Conservation (phyloP, 2,797 vertebrate species). For the Ibycter americanus region DNA sequence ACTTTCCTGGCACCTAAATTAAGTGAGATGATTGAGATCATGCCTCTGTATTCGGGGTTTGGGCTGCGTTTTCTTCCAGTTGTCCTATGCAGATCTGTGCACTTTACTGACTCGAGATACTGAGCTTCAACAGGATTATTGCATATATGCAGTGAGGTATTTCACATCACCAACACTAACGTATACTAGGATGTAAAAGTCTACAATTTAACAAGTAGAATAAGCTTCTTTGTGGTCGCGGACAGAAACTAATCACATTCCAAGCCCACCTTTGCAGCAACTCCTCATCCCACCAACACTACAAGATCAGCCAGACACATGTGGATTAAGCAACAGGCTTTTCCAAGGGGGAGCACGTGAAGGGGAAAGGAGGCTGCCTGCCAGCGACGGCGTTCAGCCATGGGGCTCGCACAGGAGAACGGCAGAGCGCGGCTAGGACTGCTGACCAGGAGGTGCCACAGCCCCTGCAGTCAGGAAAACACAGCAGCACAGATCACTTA, state of each 20-base stretch:
- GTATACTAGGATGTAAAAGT: too few species aligned
- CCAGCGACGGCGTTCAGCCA: too few species aligned
- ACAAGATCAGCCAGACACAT: not conserved
- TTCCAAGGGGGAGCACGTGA: accelerated
- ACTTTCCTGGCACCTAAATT: not conserved
- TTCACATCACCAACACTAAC: not conserved
- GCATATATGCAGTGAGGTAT: not conserved
- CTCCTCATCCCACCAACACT: accelerated
- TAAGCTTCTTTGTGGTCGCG: accelerated
- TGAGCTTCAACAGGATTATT: not conserved
- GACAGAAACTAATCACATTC: not conserved
- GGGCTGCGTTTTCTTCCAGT: not conserved
- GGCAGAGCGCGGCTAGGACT: not conserved
- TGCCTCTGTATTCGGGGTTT: not conserved
- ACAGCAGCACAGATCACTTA: not conserved
- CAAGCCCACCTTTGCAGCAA: not conserved
- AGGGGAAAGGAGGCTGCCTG: not conserved
- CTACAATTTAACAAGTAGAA: not conserved
- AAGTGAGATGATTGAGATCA: not conserved
- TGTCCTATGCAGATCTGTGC: not conserved
- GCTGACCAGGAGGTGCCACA: not conserved
- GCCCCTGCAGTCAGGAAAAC: not conserved
- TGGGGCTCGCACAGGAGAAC: accelerated
- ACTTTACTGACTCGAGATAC: not conserved
- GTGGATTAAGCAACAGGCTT: not conserved